A percentile compares a stretch with the other conserved stretches of the same genome.
phyloP scores from a whole-genome alignment of 2,797 vertebrate genomes.

The Neosilurus hyrtlii region DNA sequence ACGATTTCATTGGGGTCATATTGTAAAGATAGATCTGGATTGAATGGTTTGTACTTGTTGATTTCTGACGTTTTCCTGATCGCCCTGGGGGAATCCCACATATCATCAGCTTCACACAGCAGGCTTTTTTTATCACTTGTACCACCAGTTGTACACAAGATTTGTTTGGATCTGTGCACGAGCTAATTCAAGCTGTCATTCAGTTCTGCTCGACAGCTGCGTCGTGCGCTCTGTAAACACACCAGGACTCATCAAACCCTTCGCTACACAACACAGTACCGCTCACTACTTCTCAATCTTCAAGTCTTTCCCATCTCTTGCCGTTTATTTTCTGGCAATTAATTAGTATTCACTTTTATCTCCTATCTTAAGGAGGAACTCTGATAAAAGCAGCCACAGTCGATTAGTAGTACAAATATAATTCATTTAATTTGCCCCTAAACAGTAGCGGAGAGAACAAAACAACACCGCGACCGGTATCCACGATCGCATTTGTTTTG shows the following conservation, averaged over 20 bases:
- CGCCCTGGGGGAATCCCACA: background rate
- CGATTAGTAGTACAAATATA: slow-evolving; percentile 1
- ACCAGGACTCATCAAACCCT: slow-evolving; percentile 38
- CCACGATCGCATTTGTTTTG: slow-evolving; percentile 47
- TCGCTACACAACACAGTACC: slow-evolving; percentile 1
- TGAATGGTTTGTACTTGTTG: background rate
- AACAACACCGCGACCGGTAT: slow-evolving; percentile 33
- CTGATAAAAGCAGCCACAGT: slow-evolving; percentile 12
- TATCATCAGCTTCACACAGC: background rate
- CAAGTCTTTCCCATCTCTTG: slow-evolving; percentile 25
- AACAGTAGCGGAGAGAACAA: slow-evolving; percentile 25
- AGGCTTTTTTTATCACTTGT: background rate
- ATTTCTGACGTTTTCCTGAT: background rate
- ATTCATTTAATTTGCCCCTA: slow-evolving; percentile 46
- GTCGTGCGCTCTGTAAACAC: slow-evolving; percentile 13
- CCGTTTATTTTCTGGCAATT: background rate
- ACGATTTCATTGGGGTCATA: background rate
- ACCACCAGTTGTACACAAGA: background rate
- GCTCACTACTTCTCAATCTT: slow-evolving; percentile 11
- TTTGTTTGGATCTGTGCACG: slow-evolving; percentile 19
- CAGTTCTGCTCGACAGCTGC: slow-evolving; percentile 10
- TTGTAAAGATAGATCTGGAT: background rate
- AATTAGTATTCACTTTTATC: background rate
- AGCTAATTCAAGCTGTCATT: slow-evolving; percentile 35
- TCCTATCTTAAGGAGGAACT: background rate